phyloP scores from a whole-genome alignment of 2,113 vertebrate species.

The Sporophila hypoxantha region DNA sequence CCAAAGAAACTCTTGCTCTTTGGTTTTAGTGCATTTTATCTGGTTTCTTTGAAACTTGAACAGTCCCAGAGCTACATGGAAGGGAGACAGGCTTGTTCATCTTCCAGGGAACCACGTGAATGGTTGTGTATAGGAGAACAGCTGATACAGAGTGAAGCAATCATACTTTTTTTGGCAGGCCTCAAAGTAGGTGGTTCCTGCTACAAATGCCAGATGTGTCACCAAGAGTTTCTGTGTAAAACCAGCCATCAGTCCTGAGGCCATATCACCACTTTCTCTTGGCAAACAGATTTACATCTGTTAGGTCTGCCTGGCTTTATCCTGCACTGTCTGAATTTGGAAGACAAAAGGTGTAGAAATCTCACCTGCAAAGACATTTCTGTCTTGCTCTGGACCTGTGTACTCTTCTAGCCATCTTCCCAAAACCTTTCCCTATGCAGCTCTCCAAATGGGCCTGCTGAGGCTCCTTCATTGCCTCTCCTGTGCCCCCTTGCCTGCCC shows the following conservation, averaged over 20 bases:
- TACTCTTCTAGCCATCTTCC: neutral
- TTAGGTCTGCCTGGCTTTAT: neutral
- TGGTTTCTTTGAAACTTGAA: neutral
- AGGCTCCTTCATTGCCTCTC: neutral
- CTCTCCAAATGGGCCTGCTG: neutral
- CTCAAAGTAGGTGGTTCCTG: neutral
- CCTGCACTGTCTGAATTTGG: neutral
- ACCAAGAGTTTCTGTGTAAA: neutral
- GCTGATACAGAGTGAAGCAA: neutral
- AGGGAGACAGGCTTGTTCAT: neutral
- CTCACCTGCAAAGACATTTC: neutral
- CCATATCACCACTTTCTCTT: neutral
- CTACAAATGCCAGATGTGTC: neutral
- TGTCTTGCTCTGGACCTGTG: neutral
- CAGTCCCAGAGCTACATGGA: neutral
- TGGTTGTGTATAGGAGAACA: neutral
- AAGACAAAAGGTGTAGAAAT: neutral
- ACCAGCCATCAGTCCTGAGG: neutral
- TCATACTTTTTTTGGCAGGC: neutral
- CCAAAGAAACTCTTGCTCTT: neutral
- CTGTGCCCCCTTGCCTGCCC: neutral
- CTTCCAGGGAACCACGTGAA: neutral
- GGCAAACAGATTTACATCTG: neutral
- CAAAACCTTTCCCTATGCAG: neutral
- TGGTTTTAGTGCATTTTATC: neutral